Conservation (phyloP, 2,113 vertebrate genomes). For the Sakesphorus luctuosus region DNA sequence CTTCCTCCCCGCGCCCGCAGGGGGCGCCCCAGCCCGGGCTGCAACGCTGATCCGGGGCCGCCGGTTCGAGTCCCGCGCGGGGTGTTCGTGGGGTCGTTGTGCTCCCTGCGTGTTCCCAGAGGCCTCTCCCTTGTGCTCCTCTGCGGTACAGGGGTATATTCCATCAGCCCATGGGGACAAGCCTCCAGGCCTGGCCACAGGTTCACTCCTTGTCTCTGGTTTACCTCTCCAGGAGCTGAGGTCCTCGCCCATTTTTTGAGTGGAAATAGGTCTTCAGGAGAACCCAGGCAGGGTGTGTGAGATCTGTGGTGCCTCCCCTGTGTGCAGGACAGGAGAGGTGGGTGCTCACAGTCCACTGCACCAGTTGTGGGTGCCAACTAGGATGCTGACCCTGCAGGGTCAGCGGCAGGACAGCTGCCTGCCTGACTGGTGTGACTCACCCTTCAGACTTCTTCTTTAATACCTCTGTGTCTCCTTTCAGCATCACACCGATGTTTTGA, state of each 20-base stretch:
- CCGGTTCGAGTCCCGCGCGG: neutral
- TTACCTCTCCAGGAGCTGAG: neutral
- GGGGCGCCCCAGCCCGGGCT: neutral
- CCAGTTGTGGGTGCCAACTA: accelerated
- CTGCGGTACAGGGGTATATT: accelerated
- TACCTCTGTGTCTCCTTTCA: neutral
- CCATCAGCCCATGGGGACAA: neutral
- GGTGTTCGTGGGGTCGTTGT: accelerated
- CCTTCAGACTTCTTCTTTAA: neutral
- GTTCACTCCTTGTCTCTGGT: accelerated
- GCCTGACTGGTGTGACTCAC: accelerated
- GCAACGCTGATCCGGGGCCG: accelerated
- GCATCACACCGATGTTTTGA: accelerated
- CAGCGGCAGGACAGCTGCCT: neutral
- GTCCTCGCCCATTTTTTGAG: accelerated
- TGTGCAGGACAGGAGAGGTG: accelerated
- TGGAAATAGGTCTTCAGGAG: accelerated
- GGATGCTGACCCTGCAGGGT: neutral
- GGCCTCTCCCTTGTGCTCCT: no score
- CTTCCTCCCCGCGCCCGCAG: neutral
- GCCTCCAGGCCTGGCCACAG: neutral
- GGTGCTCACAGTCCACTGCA: accelerated
- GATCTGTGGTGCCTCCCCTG: accelerated
- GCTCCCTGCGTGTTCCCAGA: accelerated
- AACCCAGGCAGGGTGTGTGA: accelerated